Conservation (phyloP, 2,888 invertebrate species). For the Eulithis prunata region DNA sequence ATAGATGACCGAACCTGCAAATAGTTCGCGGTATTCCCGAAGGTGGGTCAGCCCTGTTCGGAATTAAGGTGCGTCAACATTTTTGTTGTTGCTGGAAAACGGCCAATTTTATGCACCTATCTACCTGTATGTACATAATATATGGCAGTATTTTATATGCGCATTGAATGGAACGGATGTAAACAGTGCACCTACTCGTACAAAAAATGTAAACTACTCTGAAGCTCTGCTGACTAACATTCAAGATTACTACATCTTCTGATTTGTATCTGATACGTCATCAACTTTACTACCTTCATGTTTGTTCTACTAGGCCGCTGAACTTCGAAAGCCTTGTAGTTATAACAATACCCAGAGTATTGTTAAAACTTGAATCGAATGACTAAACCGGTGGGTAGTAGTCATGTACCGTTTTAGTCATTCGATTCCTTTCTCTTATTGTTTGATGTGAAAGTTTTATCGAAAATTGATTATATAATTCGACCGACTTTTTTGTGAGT, state of each 20-base stretch:
- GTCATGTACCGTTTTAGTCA: background rate
- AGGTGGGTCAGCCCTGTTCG: constrained; percentile 18
- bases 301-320: too few species aligned
- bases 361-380: too few species aligned
- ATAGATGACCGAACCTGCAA: constrained; percentile 25
- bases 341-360: too few species aligned
- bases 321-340: too few species aligned
- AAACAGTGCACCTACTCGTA: constrained; percentile 29
- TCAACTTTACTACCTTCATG: too few species aligned
- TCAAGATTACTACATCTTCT: too few species aligned
- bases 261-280: too few species aligned
- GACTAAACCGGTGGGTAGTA: too few species aligned
- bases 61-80: constrained; percentile 31
- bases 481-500: background rate
- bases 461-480: constrained; percentile 18
- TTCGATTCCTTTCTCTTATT: constrained; percentile 48
- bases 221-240: constrained; percentile 12
- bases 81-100: constrained; percentile 36
- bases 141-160: constrained; percentile 27
- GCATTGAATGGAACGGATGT: constrained; percentile 38
- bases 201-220: constrained; percentile 39
- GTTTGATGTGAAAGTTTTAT: constrained; percentile 37
- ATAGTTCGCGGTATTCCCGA: constrained; percentile 17
- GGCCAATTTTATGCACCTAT: constrained; percentile 32
- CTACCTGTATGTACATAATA: background rate